A percentile compares a stretch with the other conserved stretches of the same genome.
Conservation (phyloP, 1,140 invertebrate genomes). For the Paracyclopina nana region DNA sequence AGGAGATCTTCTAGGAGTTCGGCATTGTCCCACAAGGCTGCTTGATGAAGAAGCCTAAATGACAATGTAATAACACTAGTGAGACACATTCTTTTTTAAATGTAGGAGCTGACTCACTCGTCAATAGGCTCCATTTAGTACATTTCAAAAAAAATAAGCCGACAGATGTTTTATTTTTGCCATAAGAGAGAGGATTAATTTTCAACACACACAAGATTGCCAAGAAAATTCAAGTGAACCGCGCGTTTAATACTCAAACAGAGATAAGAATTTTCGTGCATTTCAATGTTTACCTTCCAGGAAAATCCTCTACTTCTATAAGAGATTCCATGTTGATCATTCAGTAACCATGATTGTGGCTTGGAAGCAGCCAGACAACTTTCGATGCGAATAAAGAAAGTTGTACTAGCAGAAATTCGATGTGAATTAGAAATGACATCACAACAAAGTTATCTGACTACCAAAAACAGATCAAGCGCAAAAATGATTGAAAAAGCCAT, state of each 20-base stretch:
- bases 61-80: slow-evolving; percentile 9
- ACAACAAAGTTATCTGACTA: too few relatives aligned
- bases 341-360: too few relatives aligned
- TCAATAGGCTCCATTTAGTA: neutral
- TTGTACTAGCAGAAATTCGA: too few relatives aligned
- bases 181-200: neutral
- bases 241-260: neutral
- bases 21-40: slow-evolving; percentile 72
- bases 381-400: too few relatives aligned
- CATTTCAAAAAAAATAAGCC: neutral
- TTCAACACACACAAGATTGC: neutral
- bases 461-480: too few relatives aligned
- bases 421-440: too few relatives aligned
- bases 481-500: too few relatives aligned
- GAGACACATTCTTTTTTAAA: slow-evolving; percentile 2
- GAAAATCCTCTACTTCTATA: slow-evolving; percentile 9
- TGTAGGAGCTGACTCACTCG: neutral
- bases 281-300: neutral
- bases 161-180: too few relatives aligned
- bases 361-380: too few relatives aligned
- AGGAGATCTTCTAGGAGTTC: slow-evolving; percentile 64
- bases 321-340: slow-evolving; percentile 12
- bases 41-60: slow-evolving; percentile 33
- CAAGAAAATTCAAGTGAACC: too few relatives aligned
- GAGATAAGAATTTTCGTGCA: neutral